A percentile compares a stretch with the other conserved stretches of the same genome.
Evolutionary conservation across 2,113 vertebrate genomes (phyloP).

Genomic region (Poicephalus meyeri): DNA sequence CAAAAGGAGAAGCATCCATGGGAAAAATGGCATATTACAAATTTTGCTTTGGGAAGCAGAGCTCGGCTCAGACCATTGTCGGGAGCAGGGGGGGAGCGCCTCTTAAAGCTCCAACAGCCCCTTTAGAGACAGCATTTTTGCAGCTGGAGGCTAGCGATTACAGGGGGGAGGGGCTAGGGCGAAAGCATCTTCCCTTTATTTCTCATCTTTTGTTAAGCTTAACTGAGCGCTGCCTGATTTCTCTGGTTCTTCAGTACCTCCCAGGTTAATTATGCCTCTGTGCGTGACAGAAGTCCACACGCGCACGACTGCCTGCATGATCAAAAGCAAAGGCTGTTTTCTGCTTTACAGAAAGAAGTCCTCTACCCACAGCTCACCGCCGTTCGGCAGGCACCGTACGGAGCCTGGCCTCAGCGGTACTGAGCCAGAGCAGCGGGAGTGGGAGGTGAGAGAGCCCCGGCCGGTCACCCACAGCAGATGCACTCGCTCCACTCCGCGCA

Average conservation of each 20-base stretch:
- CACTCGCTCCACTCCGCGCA: neutral
- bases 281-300: neutral
- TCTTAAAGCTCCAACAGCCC: constrained; percentile 90
- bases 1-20: constrained; percentile 76
- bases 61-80: constrained; percentile 93
- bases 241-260: neutral
- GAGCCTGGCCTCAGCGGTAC: neutral
- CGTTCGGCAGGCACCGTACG: neutral
- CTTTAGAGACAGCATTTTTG: constrained; percentile 55
- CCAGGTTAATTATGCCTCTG: neutral
- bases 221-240: neutral
- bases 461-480: neutral
- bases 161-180: neutral
- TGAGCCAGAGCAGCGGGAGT: too few relatives aligned
- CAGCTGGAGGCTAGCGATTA: constrained; percentile 29
- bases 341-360: neutral
- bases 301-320: neutral
- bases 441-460: neutral
- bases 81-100: constrained; percentile 75
- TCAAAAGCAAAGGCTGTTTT: neutral
- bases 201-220: constrained; percentile 25
- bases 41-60: constrained; percentile 90
- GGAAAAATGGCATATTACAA: constrained; percentile 94
- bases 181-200: constrained; percentile 20
- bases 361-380: neutral